These are phyloP conservation scores for Cossypha heuglini DNA, from an alignment of 2,797 vertebrate genomes.

Conservation along the genomic window DNA sequence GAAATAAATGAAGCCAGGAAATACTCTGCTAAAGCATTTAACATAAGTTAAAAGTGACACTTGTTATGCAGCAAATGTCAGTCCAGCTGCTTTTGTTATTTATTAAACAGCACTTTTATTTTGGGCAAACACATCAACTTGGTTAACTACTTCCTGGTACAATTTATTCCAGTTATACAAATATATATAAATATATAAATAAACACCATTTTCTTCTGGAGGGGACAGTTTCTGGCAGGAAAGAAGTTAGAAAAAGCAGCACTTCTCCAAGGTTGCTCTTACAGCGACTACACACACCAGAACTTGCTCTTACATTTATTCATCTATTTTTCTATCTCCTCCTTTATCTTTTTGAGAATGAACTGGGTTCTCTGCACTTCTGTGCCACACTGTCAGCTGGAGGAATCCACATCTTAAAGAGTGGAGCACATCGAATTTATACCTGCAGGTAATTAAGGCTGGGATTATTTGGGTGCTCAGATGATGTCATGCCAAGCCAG, in stretches of 20 bases:
- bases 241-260: not conserved
- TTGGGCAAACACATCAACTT: not conserved
- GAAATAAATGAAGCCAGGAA: not conserved
- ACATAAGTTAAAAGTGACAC: not conserved
- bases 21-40: not conserved
- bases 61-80: not conserved
- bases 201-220: not conserved
- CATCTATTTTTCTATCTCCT: not conserved
- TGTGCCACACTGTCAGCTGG: not conserved
- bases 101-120: not conserved
- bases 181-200: too few species aligned
- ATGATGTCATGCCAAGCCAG: slow-evolving; percentile 41
- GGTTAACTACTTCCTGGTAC: not conserved
- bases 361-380: not conserved
- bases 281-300: not conserved
- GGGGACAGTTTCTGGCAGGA: not conserved
- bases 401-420: not conserved
- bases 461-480: not conserved
- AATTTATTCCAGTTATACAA: not conserved
- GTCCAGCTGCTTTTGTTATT: slow-evolving; percentile 5
- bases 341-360: not conserved
- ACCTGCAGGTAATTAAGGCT: slow-evolving; percentile 4
- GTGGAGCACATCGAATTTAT: not conserved
- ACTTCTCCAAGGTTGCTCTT: not conserved
- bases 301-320: not conserved